These are phyloP conservation scores for Thera obeliscata DNA, from an alignment of 2,888 invertebrate genomes.

Conservation along the genomic window DNA sequence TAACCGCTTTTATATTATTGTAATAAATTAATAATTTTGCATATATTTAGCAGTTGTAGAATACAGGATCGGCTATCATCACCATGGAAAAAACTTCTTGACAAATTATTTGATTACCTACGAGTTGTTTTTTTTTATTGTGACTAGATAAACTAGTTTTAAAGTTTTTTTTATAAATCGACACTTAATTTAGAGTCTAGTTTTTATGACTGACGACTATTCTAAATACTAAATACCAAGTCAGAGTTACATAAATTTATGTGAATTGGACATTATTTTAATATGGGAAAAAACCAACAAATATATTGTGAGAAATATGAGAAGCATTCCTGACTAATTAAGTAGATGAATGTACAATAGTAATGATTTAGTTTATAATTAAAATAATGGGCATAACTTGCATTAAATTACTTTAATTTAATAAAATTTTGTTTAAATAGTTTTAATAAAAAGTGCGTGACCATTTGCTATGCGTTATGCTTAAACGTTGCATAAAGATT, in stretches of 20 bases:
- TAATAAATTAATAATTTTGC: too few relatives aligned
- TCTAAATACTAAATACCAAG: slow-evolving; percentile 4
- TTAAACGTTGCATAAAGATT: background rate
- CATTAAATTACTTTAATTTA: slow-evolving; percentile 31
- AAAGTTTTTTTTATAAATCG: too few relatives aligned
- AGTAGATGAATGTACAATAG: slow-evolving; percentile 37
- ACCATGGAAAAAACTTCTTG: too few relatives aligned
- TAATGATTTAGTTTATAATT: slow-evolving; percentile 36
- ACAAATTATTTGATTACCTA: too few relatives aligned
- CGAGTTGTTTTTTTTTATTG: too few relatives aligned
- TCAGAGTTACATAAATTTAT: slow-evolving; percentile 4
- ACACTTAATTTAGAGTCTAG: background rate
- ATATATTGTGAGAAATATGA: slow-evolving; percentile 35
- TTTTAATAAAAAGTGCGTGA: slow-evolving; percentile 19
- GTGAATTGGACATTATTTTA: slow-evolving; percentile 6
- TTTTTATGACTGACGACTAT: background rate
- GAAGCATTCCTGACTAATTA: slow-evolving; percentile 43
- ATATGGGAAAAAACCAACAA: slow-evolving; percentile 21
- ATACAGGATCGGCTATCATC: too few relatives aligned
- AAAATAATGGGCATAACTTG: slow-evolving; percentile 40
- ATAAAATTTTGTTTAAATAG: slow-evolving; percentile 17
- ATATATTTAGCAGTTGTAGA: too few relatives aligned
- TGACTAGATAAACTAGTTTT: too few relatives aligned
- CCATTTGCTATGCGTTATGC: slow-evolving; percentile 8
- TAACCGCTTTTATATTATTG: background rate